Percentiles rank a stretch among this genome's conserved stretches.
These are phyloP conservation scores for Hesperia comma DNA, from an alignment of 2,888 invertebrate genomes.

Conservation along the genomic window DNA sequence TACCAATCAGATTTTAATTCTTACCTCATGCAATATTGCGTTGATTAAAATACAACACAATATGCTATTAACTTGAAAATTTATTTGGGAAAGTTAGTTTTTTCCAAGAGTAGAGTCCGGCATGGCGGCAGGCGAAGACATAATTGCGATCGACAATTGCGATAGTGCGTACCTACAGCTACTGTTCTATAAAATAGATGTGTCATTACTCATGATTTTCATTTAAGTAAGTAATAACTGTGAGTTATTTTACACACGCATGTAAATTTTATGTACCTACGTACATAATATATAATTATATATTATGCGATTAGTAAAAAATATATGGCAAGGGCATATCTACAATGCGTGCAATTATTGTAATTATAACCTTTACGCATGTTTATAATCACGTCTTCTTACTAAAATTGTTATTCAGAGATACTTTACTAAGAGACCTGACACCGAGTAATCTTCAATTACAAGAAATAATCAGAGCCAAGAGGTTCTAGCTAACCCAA, in stretches of 20 bases:
- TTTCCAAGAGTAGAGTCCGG: conserved; percentile 8
- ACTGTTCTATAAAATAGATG: conserved; percentile 2
- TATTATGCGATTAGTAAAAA: too few relatives aligned
- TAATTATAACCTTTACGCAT: too few relatives aligned
- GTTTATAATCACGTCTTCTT: too few relatives aligned
- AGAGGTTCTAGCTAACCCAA: too few relatives aligned
- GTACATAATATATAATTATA: too few relatives aligned
- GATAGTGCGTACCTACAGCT: conserved; percentile 1
- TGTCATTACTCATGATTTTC: conserved; percentile 8
- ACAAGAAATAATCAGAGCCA: too few relatives aligned
- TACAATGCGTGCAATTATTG: too few relatives aligned
- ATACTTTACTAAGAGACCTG: too few relatives aligned
- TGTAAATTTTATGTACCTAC: too few relatives aligned
- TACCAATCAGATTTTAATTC: conserved; percentile 25
- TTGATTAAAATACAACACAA: conserved; percentile 30
- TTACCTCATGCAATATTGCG: conserved; percentile 36
- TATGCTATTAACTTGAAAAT: conserved; percentile 31
- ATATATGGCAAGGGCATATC: too few relatives aligned
- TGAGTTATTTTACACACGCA: not conserved
- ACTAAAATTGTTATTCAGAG: too few relatives aligned
- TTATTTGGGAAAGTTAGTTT: conserved; percentile 32
- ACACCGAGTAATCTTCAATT: too few relatives aligned
- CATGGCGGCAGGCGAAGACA: not conserved
- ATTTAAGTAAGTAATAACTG: not conserved
- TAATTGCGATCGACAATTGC: not conserved